Conservation (phyloP, 2,797 vertebrate species). For the Pipistrellus nathusii region DNA sequence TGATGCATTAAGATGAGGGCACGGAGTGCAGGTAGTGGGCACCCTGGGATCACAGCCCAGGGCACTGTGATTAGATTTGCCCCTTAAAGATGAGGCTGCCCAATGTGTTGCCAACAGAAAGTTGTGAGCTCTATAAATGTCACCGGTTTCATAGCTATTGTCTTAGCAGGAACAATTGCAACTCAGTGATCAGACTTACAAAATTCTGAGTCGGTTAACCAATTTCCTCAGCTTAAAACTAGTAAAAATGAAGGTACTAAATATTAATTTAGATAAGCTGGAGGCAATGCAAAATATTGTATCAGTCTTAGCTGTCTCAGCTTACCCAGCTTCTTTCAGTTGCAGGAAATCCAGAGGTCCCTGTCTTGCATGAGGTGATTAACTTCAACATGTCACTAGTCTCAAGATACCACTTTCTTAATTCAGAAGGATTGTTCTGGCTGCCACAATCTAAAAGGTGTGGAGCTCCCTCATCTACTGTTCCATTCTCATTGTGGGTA, state of each 20-base stretch:
- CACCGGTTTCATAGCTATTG: not conserved
- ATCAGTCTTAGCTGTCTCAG: not conserved
- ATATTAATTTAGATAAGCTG: not conserved
- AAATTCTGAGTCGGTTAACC: not conserved
- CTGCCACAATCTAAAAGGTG: not conserved
- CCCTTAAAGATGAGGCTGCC: not conserved
- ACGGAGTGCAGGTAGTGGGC: not conserved
- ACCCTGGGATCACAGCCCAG: not conserved
- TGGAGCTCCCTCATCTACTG: no score
- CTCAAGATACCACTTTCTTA: not conserved
- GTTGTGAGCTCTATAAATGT: not conserved
- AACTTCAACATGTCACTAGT: not conserved
- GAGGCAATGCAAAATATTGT: not conserved
- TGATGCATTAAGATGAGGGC: not conserved
- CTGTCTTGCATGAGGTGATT: not conserved
- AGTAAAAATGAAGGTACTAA: not conserved
- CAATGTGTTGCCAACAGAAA: not conserved
- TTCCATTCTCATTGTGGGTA: not conserved
- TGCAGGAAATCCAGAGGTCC: not conserved
- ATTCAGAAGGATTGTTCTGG: not conserved
- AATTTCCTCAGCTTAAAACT: slow-evolving; percentile 32
- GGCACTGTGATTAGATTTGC: not conserved
- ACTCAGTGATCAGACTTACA: slow-evolving; percentile 15
- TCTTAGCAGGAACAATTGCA: not conserved
- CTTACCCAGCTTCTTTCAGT: not conserved